Percentiles rank a stretch among this genome's conserved stretches.
These are phyloP conservation scores for Microcebus lehilahytsara DNA, from an alignment of 2,113 vertebrate species.

Conservation along the genomic window DNA sequence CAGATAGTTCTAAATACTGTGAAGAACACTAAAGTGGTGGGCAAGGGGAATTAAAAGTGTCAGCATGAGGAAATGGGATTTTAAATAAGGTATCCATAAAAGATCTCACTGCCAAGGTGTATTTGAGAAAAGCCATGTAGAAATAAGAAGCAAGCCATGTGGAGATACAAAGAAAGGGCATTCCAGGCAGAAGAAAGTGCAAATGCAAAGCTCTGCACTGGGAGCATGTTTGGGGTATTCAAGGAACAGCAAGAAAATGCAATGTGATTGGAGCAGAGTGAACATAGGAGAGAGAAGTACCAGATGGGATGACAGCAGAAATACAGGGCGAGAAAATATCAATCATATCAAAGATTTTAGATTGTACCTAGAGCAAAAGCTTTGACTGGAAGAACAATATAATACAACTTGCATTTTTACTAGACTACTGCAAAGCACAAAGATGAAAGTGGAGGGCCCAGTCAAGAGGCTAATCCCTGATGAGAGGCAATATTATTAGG, in stretches of 20 bases:
- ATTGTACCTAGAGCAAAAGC: not conserved
- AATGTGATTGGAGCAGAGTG: fast-evolving
- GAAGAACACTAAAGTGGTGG: not conserved
- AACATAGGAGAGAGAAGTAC: fast-evolving
- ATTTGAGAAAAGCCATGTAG: not conserved
- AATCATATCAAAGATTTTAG: not conserved
- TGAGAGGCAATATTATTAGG: not conserved
- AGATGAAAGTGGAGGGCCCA: not conserved
- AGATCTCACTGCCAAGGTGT: not conserved
- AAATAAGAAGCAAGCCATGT: not conserved
- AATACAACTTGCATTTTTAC: not conserved
- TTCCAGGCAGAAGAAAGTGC: not conserved
- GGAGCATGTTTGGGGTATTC: fast-evolving
- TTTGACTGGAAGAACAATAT: not conserved
- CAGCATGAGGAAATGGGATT: not conserved
- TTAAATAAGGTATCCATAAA: not conserved
- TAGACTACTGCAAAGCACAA: not conserved
- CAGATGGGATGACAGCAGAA: not conserved
- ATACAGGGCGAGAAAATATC: fast-evolving
- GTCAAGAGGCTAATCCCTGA: not conserved
- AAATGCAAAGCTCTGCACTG: not conserved
- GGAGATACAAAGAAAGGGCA: not conserved
- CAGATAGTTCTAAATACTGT: not conserved
- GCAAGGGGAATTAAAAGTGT: not conserved
- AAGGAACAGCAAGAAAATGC: not conserved